Evolutionary conservation across 2,113 vertebrate genomes (phyloP), one percentile per base, ranked within the genome.

Genomic region (Oryzias celebensis): DNA sequence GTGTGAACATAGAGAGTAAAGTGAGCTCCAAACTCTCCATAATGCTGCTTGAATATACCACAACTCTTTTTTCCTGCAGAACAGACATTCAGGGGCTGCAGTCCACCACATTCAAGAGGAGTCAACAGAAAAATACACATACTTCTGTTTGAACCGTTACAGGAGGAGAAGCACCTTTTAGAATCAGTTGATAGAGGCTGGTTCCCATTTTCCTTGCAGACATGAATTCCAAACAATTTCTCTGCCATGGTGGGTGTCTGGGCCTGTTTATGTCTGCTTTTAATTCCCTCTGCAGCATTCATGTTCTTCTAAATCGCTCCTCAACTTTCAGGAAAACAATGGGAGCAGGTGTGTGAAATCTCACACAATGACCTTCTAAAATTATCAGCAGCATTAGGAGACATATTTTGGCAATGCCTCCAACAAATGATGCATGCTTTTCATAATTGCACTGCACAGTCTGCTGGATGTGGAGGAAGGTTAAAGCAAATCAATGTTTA

Each of bases 221-320:
- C 92, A 94, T 82, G 50, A 93, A 94, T 94, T 95, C 94, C 94
- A 93, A 91, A 90, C 91, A 92, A 93, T 93, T 86, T 90, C 75
- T 90, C 89, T 85, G 87, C 88, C 75, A 56, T 18, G 64, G 88
- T 24, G 80, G 82, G 78, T 94, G 93, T 87, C 91, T 72, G 42
- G 93, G 90, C 94, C 93, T 94, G 94, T 86, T 89, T 62, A 52
- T 16, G 78, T 83, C 83, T 85, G 49, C 84, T 90, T 85, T 75
- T 73, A 75, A 84, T 88, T 92, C 91, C 85, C 90, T 91, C 87
- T 89, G 78, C 71, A 82, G 80, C 81, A 89, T 89, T 90, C 78
- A 86, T 88, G 81, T 80, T 84, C 65, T 80, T 86, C 73, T 78
- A 80, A 8, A 80, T 76, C 10, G 52, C 61, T 61, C 68, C 56